Evolutionary conservation across 2,113 vertebrate genomes (phyloP).

Genomic region (Dipodomys ordii): DNA sequence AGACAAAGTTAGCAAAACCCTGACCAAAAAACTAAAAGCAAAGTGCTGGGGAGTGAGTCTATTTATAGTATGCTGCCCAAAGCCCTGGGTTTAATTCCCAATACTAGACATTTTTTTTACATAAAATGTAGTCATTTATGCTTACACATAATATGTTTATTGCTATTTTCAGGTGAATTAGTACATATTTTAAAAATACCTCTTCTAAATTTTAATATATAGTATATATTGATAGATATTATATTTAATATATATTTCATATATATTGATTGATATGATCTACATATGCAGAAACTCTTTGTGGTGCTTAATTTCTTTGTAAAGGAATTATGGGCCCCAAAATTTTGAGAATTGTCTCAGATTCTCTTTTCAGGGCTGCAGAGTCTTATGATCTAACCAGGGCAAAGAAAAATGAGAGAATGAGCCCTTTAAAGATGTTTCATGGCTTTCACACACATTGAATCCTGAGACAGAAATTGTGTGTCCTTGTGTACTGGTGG

Average conservation of each 20-base stretch:
- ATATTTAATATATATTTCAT: neutral
- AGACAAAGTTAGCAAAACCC: too few relatives aligned
- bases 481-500: neutral
- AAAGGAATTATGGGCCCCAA: neutral
- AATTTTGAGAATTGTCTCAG: neutral
- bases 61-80: too few relatives aligned
- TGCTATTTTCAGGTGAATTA: constrained; percentile 50
- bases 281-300: constrained; percentile 29
- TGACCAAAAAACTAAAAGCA: too few relatives aligned
- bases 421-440: neutral
- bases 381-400: neutral
- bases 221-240: neutral
- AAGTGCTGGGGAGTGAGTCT: too few relatives aligned
- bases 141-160: constrained; percentile 32
- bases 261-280: constrained; percentile 5
- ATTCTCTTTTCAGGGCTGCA: neutral
- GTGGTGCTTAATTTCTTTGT: neutral
- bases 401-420: neutral
- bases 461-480: neutral
- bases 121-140: constrained; percentile 47
- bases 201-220: neutral
- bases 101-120: neutral
- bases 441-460: neutral
- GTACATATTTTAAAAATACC: neutral
- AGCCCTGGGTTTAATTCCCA: too few relatives aligned